phyloP scores from a whole-genome alignment of 2,888 invertebrate genomes.

The Dimorphilus gyrociliatus region DNA sequence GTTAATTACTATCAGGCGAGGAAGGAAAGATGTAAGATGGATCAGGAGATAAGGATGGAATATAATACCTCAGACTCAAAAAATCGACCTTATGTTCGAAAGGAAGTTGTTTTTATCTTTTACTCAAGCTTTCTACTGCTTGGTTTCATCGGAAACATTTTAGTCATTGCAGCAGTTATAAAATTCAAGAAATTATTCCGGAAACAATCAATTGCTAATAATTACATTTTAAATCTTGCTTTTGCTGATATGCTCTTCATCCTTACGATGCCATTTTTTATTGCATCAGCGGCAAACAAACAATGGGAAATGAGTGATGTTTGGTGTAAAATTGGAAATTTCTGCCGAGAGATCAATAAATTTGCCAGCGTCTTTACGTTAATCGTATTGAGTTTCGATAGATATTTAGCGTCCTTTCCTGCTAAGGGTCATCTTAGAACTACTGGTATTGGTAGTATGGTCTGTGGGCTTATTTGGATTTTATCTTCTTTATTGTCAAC shows the following conservation, averaged over 20 bases:
- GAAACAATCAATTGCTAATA: constrained; percentile 7
- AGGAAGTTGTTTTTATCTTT: too few relatives aligned
- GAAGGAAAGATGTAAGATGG: too few relatives aligned
- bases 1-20: too few relatives aligned
- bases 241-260: constrained; percentile 10
- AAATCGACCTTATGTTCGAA: too few relatives aligned
- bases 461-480: constrained; percentile 9
- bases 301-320: constrained; percentile 8
- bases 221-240: constrained; percentile 12
- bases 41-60: too few relatives aligned
- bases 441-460: constrained; percentile 5
- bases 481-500: constrained; percentile 5
- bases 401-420: constrained; percentile 9
- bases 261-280: constrained; percentile 9
- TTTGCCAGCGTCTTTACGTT: constrained; percentile 10
- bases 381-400: constrained; percentile 9
- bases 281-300: constrained; percentile 5
- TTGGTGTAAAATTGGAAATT: constrained; percentile 7
- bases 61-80: too few relatives aligned
- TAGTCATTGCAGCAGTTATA: constrained; percentile 6
- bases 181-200: constrained; percentile 6
- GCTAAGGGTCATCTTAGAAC: constrained; percentile 7
- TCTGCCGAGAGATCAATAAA: constrained; percentile 7
- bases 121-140: too few relatives aligned
- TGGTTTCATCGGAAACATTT: constrained; percentile 5